A percentile compares a stretch with the other conserved stretches of the same genome.
These are phyloP conservation scores for Biston betularia DNA, from an alignment of 2,888 invertebrate genomes.

Conservation along the genomic window DNA sequence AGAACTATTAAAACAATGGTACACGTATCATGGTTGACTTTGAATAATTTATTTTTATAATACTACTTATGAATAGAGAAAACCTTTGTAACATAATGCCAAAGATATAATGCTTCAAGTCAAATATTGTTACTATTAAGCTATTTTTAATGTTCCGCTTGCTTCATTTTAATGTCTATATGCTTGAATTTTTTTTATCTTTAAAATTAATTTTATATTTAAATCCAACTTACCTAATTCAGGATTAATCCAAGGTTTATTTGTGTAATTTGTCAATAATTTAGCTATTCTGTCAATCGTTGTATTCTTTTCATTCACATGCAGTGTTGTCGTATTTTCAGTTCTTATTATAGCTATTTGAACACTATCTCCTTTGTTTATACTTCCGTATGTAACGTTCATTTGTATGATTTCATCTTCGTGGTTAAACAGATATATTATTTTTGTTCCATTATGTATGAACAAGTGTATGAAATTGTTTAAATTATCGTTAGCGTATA, in stretches of 20 bases:
- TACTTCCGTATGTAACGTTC: constrained; percentile 90
- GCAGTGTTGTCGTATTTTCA: constrained; percentile 90
- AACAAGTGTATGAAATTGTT: constrained; percentile 97
- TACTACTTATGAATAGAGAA: too few species aligned
- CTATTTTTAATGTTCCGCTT: too few species aligned
- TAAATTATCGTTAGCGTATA: constrained; percentile 96
- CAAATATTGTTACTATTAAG: too few species aligned
- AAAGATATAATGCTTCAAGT: too few species aligned
- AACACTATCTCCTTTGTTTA: constrained; percentile 93
- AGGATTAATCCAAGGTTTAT: constrained; percentile 95
- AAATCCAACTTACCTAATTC: constrained; percentile 87
- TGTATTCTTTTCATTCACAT: constrained; percentile 92
- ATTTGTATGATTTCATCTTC: constrained; percentile 92
- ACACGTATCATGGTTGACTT: not conserved
- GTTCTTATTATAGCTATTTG: constrained; percentile 94
- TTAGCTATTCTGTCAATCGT: constrained; percentile 89
- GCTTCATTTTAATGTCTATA: too few species aligned
- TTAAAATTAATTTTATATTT: too few species aligned
- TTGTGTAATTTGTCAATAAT: constrained; percentile 91
- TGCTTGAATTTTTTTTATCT: too few species aligned
- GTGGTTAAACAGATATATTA: constrained; percentile 94
- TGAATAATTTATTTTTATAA: not conserved
- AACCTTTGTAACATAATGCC: too few species aligned
- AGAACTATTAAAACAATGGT: too few species aligned
- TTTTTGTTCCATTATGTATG: constrained; percentile 91